Evolutionary conservation across 2,113 vertebrate species (phyloP).

Genomic region (Phodopus roborovskii): DNA sequence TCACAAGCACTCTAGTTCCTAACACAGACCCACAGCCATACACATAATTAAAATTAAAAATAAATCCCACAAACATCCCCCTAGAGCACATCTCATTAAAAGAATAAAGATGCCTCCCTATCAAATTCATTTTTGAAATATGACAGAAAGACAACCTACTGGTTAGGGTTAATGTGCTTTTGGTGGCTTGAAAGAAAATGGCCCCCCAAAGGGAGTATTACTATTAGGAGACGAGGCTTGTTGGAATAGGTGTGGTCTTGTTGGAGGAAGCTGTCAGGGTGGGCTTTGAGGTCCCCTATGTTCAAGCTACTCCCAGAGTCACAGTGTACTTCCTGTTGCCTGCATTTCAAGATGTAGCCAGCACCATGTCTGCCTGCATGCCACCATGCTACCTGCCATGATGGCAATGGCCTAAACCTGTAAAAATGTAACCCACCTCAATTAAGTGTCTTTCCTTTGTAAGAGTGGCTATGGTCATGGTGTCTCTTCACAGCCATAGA

Average conservation of each 20-base stretch:
- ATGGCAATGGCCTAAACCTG: not conserved
- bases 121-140: slow-evolving; percentile 22
- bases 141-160: not conserved
- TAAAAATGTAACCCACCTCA: not conserved
- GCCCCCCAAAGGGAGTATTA: not conserved
- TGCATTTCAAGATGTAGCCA: not conserved
- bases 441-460: not conserved
- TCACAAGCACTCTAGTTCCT: not conserved
- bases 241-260: not conserved
- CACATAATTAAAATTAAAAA: not conserved
- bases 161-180: not conserved
- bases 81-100: not conserved
- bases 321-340: not conserved
- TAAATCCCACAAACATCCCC: not conserved
- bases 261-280: not conserved
- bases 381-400: not conserved
- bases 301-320: not conserved
- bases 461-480: not conserved
- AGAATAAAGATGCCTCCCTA: slow-evolving; percentile 7
- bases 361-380: not conserved
- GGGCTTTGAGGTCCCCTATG: not conserved
- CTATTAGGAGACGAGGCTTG: not conserved
- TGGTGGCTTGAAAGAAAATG: not conserved
- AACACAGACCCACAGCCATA: not conserved
- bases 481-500: not conserved